Evolutionary conservation across 2,113 vertebrate species (phyloP), one percentile per base, ranked within the genome.

Genomic region (Lamprologus callipterus): DNA sequence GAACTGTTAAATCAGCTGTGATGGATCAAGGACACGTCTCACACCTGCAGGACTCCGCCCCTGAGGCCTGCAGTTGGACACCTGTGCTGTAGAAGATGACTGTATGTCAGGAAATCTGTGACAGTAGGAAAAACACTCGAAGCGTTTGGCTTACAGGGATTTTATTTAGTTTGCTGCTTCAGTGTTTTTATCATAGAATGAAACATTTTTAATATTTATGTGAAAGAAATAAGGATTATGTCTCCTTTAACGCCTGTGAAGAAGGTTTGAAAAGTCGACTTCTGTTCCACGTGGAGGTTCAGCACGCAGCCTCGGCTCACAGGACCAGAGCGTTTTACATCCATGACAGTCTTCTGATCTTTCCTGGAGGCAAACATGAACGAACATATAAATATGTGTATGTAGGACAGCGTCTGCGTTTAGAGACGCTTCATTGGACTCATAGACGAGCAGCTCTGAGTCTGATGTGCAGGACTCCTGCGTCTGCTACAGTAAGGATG

Each of bases 1-100:
- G 54, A 0, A 1, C 54, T 28, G 0, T 58, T 58, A 17, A 9
- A 58, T 31, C 26, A 58, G 26, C 57, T 58, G 57, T 58, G 57
- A 1, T 17, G 26, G 57, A 58, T 31, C 26, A 31, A 31, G 57
- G 57, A 17, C 26, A 1, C 8, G 2, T 6, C 57, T 58, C 9
- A 31, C 14, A 31, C 14, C 55, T 58, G 23, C 54, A 55, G 53
- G 54, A 55, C 54, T 7, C 11, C 53, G 6, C 2, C 53, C n/a
- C 11, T 8, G 21, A 12, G 53, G 53, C 53, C 4, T 10, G 51
- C 13, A 31, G 57, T 1, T 17, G 1, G 2, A 58, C 8, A 1
- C 55, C 55, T 58, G 55, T 31, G 55, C n/a, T 70, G 65, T 14
- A 37, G 63, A n/a, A 68, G 33, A 68, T 8, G 63, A 68, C 16